Evolutionary conservation across 2,888 invertebrate species (phyloP).

Genomic region (Harpagoxenus sublaevis): DNA sequence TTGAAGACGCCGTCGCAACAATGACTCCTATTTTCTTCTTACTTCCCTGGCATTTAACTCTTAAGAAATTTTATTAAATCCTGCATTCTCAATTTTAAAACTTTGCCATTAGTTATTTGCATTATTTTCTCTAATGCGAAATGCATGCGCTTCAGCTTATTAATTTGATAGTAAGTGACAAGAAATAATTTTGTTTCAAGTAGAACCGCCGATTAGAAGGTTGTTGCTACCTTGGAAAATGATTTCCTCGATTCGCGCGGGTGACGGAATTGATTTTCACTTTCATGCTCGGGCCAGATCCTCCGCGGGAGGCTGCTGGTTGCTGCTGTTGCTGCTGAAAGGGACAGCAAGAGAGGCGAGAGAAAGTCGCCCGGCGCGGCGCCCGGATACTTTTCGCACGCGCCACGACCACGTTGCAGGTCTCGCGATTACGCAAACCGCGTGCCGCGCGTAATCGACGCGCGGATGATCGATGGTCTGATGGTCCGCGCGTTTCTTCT

Average conservation of each 20-base stretch:
- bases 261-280: conserved; percentile 75
- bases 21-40: neutral
- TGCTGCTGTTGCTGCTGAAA: conserved; percentile 8
- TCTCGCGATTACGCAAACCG: conserved; percentile 58
- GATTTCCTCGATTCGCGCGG: conserved; percentile 23
- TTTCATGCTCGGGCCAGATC: conserved; percentile 71
- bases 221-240: neutral
- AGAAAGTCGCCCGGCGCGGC: conserved; percentile 74
- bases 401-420: conserved; percentile 24
- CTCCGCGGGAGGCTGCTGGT: conserved; percentile 2
- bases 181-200: neutral
- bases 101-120: neutral
- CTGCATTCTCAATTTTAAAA: neutral
- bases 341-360: conserved; percentile 68
- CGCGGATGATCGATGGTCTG: conserved; percentile 33
- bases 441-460: conserved; percentile 63
- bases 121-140: neutral
- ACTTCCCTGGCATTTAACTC: neutral
- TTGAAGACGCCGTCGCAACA: neutral
- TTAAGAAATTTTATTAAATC: neutral
- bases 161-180: neutral
- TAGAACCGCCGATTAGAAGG: neutral
- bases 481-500: conserved; percentile 31
- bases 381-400: conserved; percentile 37
- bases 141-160: neutral